These are phyloP conservation scores for Phenganax subtilis DNA, from an alignment of 92 coral and sea anemone genomes.

Conservation along the genomic window DNA sequence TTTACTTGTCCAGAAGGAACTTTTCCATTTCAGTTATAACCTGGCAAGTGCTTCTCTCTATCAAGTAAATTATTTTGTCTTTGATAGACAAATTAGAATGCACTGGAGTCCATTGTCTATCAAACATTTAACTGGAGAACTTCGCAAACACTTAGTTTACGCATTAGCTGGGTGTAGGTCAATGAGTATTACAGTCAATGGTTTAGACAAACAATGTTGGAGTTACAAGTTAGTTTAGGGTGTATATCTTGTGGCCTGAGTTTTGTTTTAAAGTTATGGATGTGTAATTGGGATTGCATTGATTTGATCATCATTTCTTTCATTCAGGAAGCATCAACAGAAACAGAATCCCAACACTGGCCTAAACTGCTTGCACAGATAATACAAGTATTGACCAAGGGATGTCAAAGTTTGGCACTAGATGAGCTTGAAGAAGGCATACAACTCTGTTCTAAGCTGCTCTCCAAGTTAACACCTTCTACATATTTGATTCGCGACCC, in stretches of 20 bases:
- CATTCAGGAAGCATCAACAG: slow-evolving; percentile 81
- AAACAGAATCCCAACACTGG: slow-evolving; percentile 93
- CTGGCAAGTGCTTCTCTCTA: too few relatives aligned
- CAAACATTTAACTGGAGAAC: too few relatives aligned
- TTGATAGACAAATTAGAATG: neutral
- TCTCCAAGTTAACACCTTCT: slow-evolving; percentile 93
- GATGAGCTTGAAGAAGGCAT: slow-evolving; percentile 83
- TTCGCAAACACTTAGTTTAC: too few relatives aligned
- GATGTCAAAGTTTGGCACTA: slow-evolving; percentile 70
- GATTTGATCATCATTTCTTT: slow-evolving; percentile 47
- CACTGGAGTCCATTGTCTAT: neutral
- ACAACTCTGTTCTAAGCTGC: slow-evolving; percentile 78
- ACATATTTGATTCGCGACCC: slow-evolving; percentile 49
- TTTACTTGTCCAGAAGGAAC: too few relatives aligned
- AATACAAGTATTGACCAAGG: slow-evolving; percentile 77
- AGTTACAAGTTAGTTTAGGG: too few relatives aligned
- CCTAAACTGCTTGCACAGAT: slow-evolving; percentile 75
- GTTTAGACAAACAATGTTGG: too few relatives aligned
- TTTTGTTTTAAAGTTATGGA: too few relatives aligned
- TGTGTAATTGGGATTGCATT: slow-evolving; percentile 36
- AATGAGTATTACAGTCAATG: too few relatives aligned
- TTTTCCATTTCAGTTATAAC: too few relatives aligned
- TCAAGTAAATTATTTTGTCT: neutral
- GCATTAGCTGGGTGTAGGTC: too few relatives aligned
- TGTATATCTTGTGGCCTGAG: too few relatives aligned